Evolutionary conservation across 1,140 invertebrate species (phyloP).

Genomic region (Heliconius himera): DNA sequence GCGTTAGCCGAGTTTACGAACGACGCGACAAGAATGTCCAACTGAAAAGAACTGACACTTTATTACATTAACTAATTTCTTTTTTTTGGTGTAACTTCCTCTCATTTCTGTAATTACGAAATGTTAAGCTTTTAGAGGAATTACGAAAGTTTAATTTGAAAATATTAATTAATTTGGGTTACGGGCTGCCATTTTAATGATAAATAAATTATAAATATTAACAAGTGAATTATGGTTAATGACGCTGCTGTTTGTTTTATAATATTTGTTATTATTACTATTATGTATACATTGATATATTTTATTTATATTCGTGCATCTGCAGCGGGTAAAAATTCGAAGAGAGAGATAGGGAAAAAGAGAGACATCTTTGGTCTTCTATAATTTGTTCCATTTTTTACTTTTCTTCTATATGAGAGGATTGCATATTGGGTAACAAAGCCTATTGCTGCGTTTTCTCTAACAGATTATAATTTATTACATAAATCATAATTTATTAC

Average conservation of each 20-base stretch:
- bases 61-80: slow-evolving; percentile 45
- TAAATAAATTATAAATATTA: not conserved
- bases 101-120: slow-evolving; percentile 23
- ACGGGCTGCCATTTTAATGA: not conserved
- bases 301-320: not conserved
- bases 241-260: not conserved
- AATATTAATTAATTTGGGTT: slow-evolving; percentile 18
- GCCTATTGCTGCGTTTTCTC: no score
- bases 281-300: not conserved
- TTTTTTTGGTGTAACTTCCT: slow-evolving; percentile 21
- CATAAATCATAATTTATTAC: no score
- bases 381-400: no score
- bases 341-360: no score
- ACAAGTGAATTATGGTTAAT: not conserved
- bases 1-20: slow-evolving; percentile 87
- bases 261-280: not conserved
- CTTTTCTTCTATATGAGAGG: no score
- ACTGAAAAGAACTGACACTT: slow-evolving; percentile 56
- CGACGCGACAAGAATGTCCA: slow-evolving; percentile 91
- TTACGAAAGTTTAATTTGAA: slow-evolving; percentile 9
- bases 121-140: slow-evolving; percentile 19
- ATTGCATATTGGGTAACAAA: no score
- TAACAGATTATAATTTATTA: no score
- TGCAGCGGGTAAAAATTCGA: not conserved
- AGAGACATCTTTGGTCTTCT: no score